Base-by-base conservation (phyloP, 1,140 invertebrate species). In the Dolichoris vasculosae region DNA sequence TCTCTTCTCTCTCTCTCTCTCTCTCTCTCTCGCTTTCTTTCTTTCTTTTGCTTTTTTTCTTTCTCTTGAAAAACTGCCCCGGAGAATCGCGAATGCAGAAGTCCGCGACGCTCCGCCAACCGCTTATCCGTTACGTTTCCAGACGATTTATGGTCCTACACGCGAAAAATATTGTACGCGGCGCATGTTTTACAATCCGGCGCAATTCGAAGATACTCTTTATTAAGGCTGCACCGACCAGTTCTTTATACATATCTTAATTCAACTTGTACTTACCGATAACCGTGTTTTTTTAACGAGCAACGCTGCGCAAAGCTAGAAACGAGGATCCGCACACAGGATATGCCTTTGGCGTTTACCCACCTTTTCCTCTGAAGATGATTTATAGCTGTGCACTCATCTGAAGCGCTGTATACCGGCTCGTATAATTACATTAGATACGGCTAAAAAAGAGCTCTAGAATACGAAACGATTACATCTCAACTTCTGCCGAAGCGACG, bases 81-180 rank as follows among this genome's bases (percentile, higher is more conserved):
- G 6, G 20, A 35, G 63, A 77, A 83, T 76, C 32, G 69, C 48
- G 2, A 75, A 75, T 75, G 40, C 40, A 75, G 71, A 69, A 69
- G 67, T 69, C n/a, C n/a, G 32, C 17, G 67, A 35, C 35, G 71
- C 43, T 46, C 23, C 9, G 4, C 35, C 23, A 2, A 1, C 23
- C 7, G 67, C 43, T 75, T 75, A 75, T 26, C n/a, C 43, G 26
- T 17, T 30, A 17, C 43, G 3, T 17, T 26, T n/a, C 32, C 43
- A 32, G 40, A 51, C 6, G 35, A 80, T 85, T 75, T 67, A 85
- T 71, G 48, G 30, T 9, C 46, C 40, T 8, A 20, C 38, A 40
- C 46, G 79, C 30, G 67, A 77, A 81, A 82, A 84, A 81, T 59
- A 82, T 23, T 48, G 81, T 48, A 69, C 43, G 32, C 46, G 23